Conservation (phyloP, 2,797 vertebrate species). For the Coracias cyanogaster region DNA sequence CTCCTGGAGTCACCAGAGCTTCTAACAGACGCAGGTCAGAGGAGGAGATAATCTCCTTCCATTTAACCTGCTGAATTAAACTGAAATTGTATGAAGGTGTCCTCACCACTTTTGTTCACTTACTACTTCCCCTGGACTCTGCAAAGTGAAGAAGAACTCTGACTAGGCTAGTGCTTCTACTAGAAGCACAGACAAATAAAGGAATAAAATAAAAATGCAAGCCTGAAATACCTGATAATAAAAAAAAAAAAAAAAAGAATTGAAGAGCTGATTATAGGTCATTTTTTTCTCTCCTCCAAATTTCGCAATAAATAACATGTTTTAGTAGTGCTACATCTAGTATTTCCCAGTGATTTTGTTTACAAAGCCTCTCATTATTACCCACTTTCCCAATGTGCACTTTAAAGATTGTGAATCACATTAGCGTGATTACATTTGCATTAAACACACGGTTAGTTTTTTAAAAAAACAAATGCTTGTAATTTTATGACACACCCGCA, state of each 20-base stretch:
- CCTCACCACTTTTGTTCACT: background rate
- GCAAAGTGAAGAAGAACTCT: background rate
- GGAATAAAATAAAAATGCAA: background rate
- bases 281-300: background rate
- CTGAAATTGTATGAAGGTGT: background rate
- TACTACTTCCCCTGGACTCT: background rate
- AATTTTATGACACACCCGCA: slow-evolving; percentile 45
- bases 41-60: background rate
- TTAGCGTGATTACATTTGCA: slow-evolving; percentile 56
- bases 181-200: slow-evolving; percentile 8
- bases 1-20: background rate
- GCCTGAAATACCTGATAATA: background rate
- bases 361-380: slow-evolving; percentile 56
- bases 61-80: background rate
- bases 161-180: background rate
- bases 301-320: background rate
- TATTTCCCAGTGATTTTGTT: slow-evolving; percentile 44
- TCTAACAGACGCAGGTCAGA: background rate
- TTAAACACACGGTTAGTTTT: slow-evolving; percentile 50
- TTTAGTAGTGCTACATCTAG: background rate
- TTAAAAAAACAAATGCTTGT: slow-evolving; percentile 47
- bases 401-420: slow-evolving; percentile 54
- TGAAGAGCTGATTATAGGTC: background rate
- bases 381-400: background rate
- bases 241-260: background rate